Percentiles rank a stretch among this genome's conserved stretches.
Conservation (phyloP, 2,888 invertebrate species). For the Encarsia formosa region DNA sequence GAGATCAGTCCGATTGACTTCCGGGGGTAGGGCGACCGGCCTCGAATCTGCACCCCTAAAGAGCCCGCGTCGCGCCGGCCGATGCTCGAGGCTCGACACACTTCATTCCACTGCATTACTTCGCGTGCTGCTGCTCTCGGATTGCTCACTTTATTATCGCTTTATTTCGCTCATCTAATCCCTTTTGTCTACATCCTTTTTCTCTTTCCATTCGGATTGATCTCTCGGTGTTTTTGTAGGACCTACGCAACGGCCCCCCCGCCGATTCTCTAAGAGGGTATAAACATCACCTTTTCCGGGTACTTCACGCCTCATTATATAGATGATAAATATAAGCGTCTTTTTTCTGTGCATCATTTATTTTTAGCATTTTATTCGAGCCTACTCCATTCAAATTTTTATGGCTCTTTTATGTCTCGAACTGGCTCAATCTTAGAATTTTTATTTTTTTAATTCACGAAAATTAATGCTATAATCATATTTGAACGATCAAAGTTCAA, state of each 20-base stretch:
- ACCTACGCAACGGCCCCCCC: background rate
- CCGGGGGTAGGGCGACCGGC: slow-evolving; percentile 22
- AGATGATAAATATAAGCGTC: too few relatives aligned
- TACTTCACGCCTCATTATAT: slow-evolving; percentile 8
- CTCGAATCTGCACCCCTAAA: slow-evolving; percentile 1
- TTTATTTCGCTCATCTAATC: background rate
- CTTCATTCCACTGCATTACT: slow-evolving; percentile 49
- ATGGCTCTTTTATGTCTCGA: too few relatives aligned
- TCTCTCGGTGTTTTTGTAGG: background rate
- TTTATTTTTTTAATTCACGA: too few relatives aligned
- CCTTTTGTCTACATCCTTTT: slow-evolving; percentile 12
- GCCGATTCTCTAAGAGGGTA: background rate
- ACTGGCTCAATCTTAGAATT: too few relatives aligned
- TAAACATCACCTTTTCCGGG: slow-evolving; percentile 9
- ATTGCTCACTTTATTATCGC: slow-evolving; percentile 26
- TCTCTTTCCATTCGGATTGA: slow-evolving; percentile 1
- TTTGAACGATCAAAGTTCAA: too few relatives aligned
- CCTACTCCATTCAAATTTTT: too few relatives aligned
- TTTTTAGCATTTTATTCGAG: too few relatives aligned
- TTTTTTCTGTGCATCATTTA: too few relatives aligned
- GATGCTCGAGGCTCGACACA: slow-evolving; percentile 27
- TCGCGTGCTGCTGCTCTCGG: slow-evolving; percentile 31
- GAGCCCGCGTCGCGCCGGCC: too few relatives aligned
- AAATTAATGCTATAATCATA: too few relatives aligned
- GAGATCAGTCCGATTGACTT: slow-evolving; percentile 38